These are phyloP conservation scores for Nasua narica DNA, from an alignment of 2,797 vertebrate genomes.

Conservation along the genomic window DNA sequence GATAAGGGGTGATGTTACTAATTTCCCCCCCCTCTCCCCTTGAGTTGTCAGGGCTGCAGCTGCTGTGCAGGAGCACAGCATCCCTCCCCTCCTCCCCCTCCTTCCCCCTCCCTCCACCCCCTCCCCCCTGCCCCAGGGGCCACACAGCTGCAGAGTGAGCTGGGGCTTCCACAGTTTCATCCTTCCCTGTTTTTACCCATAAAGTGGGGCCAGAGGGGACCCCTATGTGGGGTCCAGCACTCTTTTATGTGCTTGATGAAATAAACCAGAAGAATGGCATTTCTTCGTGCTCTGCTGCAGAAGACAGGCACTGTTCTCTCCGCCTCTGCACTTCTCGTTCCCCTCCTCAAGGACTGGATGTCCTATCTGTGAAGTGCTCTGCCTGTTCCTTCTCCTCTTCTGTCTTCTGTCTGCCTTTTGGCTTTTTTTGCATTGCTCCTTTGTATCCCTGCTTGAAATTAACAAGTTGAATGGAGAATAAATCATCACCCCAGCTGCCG, in stretches of 20 bases:
- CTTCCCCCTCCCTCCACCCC: fast-evolving
- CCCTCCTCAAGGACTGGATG: neutral
- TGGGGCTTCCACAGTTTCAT: neutral
- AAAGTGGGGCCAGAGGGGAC: neutral
- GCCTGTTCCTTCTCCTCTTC: neutral
- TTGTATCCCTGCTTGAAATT: constrained; percentile 14
- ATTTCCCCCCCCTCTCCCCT: neutral
- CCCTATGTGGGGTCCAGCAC: neutral
- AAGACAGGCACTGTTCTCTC: neutral
- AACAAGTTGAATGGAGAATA: neutral
- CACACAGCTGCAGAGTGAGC: neutral
- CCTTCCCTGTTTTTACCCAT: neutral
- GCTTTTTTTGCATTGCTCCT: neutral
- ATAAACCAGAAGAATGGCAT: neutral
- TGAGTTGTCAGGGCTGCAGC: neutral
- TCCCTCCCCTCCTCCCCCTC: neutral
- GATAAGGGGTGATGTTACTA: neutral
- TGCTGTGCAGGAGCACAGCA: fast-evolving
- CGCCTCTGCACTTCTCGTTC: neutral
- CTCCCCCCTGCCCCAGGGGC: no score
- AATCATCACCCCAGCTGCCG: neutral
- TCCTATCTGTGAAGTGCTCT: neutral
- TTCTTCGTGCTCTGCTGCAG: neutral
- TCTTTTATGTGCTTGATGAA: neutral
- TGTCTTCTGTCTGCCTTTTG: constrained; percentile 15